phyloP scores from a whole-genome alignment of 2,113 vertebrate genomes.

The Recurvirostra avosetta region DNA sequence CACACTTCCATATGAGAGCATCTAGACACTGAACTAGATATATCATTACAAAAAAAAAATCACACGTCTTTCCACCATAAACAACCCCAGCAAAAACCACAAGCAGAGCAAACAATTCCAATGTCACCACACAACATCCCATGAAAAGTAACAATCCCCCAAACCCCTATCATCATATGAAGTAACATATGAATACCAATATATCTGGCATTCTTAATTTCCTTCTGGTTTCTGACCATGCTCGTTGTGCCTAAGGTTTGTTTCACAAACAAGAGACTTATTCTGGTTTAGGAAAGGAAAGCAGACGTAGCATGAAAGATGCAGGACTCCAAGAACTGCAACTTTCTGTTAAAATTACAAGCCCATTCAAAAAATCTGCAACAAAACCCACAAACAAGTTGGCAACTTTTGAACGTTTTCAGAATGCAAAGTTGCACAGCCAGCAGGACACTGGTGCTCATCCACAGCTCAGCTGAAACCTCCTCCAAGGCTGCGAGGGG shows the following conservation, averaged over 20 bases:
- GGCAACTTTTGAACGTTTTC: accelerated
- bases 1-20: accelerated
- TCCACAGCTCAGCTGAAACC: background rate
- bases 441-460: background rate
- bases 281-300: background rate
- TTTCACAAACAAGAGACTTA: background rate
- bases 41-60: background rate
- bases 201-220: background rate
- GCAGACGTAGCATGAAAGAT: background rate
- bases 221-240: background rate
- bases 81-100: background rate
- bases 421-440: accelerated
- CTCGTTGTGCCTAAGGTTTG: background rate
- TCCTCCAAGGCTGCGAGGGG: background rate
- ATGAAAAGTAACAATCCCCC: background rate
- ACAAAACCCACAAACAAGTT: background rate
- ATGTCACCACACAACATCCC: background rate
- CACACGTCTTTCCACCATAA: background rate
- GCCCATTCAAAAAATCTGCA: background rate
- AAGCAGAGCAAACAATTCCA: background rate
- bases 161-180: background rate
- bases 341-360: background rate
- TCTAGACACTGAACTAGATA: background rate
- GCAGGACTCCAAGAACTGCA: background rate
- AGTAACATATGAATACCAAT: background rate